Percentiles rank a stretch among this genome's conserved stretches.
Evolutionary conservation across 2,888 invertebrate genomes (phyloP).

Genomic region (Oegoconia quadripuncta): DNA sequence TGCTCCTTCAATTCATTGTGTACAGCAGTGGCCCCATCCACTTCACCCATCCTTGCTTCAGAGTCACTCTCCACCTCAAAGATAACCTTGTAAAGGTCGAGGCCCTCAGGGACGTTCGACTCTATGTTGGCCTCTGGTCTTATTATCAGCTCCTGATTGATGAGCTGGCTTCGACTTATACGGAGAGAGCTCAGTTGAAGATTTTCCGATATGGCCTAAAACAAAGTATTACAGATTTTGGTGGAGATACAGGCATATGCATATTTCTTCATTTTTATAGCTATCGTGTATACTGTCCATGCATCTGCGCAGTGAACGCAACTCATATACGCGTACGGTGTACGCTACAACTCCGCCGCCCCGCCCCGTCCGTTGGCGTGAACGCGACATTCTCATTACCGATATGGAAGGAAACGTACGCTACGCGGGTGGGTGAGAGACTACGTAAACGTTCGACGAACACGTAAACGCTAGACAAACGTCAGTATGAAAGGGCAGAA

Average conservation of each 20-base stretch:
- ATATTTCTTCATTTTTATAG: not conserved
- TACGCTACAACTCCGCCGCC: too few relatives aligned
- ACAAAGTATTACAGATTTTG: not conserved
- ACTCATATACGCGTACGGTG: too few relatives aligned
- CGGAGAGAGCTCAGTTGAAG: slow-evolving; percentile 57
- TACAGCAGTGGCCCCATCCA: slow-evolving; percentile 42
- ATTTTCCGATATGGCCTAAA: slow-evolving; percentile 67
- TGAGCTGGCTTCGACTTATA: slow-evolving; percentile 59
- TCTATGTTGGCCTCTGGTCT: slow-evolving; percentile 70
- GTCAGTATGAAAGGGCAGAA: too few relatives aligned
- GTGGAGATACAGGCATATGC: not conserved
- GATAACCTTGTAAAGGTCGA: slow-evolving; percentile 66
- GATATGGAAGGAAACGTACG: too few relatives aligned
- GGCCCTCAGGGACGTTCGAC: slow-evolving; percentile 64
- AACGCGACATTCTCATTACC: too few relatives aligned
- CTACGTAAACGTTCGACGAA: too few relatives aligned
- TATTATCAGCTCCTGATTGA: slow-evolving; percentile 64
- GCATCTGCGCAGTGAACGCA: too few relatives aligned
- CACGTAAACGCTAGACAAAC: too few relatives aligned
- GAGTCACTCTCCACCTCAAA: slow-evolving; percentile 67
- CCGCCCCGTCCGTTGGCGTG: too few relatives aligned
- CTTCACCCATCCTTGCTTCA: slow-evolving; percentile 55
- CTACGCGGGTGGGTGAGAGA: too few relatives aligned
- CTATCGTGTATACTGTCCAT: too few relatives aligned
- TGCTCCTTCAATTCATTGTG: slow-evolving; percentile 41